phyloP scores from a whole-genome alignment of 2,888 invertebrate genomes.

The Fragum fragum region DNA sequence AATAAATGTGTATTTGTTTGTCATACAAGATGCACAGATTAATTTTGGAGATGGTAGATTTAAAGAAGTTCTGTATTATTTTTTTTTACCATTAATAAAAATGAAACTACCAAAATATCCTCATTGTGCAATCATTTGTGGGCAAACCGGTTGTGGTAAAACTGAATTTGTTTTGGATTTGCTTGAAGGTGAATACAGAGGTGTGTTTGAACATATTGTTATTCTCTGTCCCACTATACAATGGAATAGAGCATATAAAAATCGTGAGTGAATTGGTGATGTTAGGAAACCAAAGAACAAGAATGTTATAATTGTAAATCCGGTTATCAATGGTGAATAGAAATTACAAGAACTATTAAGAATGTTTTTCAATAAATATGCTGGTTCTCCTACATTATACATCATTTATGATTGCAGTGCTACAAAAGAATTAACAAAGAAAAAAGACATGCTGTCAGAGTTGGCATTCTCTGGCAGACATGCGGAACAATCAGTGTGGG shows the following conservation, averaged over 20 bases:
- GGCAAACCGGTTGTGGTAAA: conserved; percentile 56
- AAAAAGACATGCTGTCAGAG: conserved; percentile 57
- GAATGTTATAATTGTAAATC: conserved; percentile 45
- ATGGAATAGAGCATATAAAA: conserved; percentile 51
- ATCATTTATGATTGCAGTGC: conserved; percentile 64
- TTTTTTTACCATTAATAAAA: conserved; percentile 6
- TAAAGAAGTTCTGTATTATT: conserved; percentile 42
- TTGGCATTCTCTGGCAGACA: conserved; percentile 61
- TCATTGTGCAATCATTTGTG: conserved; percentile 52
- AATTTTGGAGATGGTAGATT: conserved; percentile 62
- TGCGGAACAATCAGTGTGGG: conserved; percentile 54
- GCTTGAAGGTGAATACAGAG: conserved; percentile 45
- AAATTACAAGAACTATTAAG: conserved; percentile 49
- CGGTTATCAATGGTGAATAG: conserved; percentile 35
- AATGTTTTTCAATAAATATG: conserved; percentile 48
- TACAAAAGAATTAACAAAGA: conserved; percentile 60
- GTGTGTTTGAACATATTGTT: conserved; percentile 50
- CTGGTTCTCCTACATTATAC: conserved; percentile 56
- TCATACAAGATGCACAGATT: conserved; percentile 61
- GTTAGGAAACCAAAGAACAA: conserved; percentile 46
- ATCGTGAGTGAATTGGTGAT: conserved; percentile 37
- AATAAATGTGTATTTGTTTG: conserved; percentile 58
- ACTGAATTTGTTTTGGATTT: conserved; percentile 51
- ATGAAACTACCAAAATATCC: conserved; percentile 54
- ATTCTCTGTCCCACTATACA: conserved; percentile 56